Base-by-base conservation (phyloP, 2,797 vertebrate species). In the Pipistrellus pygmaeus region DNA sequence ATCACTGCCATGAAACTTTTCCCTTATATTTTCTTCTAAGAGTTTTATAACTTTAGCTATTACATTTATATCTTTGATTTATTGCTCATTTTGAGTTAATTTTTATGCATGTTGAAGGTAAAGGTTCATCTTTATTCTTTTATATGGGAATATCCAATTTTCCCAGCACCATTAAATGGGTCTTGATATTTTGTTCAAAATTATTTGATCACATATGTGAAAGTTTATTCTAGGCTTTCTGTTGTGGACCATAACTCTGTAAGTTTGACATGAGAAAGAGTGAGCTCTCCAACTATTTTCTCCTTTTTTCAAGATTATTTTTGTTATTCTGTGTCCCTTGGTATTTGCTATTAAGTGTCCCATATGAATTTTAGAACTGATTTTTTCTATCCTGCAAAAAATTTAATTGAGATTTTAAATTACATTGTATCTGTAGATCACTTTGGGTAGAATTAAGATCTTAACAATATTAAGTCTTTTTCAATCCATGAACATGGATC, bases 311-410 rank as follows among this genome's bases (percentile, higher is more conserved):
- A 89, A 78, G 48, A 89, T 69, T 46, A 55, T 80, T 55, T 32
- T 27, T 38, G 48, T 27, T 80, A n/a, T 21, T 41, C 35, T 13
- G 46, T 77, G 35, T 88, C 60, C 60, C 46, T 66, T 77, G 38
- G 23, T 13, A 53, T 41, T 41, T 41, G 38, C 38, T 41, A 41
- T 41, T 41, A 41, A 41, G 38, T 41, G 6, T 38, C 38, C 8
- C 8, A 27, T 20, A 46, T 20, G 27, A 84, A 75, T 75, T 83
- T 75, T 38, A 48, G 23, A 90, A 82, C 1, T 73, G 13, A 73
- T 53, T 57, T 81, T 72, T 84, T 78, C 72, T 90, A 44, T 78
- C 85, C 73, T 72, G 44, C 27, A 72, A 93, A 77, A 91, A 71
- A 35, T 20, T 55, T 81, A 68, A 81, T 8, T 30, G 38, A 41